Conservation (phyloP, 2,888 invertebrate genomes). For the Diachrysia chrysitis region DNA sequence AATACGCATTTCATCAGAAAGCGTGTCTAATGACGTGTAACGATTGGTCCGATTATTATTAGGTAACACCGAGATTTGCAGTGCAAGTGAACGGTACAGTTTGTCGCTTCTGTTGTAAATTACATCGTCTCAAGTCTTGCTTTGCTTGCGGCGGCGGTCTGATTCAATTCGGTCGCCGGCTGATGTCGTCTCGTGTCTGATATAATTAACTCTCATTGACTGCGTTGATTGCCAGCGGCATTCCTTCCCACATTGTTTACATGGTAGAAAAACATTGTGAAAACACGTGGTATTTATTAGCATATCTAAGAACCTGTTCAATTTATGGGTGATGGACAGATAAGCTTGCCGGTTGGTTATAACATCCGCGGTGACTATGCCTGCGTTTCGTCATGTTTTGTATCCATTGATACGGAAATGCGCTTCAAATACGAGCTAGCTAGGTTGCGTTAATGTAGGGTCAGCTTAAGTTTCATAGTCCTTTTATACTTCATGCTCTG, state of each 20-base stretch:
- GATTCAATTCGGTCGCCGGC: conserved; percentile 53
- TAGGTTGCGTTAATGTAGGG: conserved; percentile 64
- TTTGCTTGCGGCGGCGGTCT: conserved; percentile 63
- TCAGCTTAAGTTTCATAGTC: conserved; percentile 61
- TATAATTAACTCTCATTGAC: conserved; percentile 81
- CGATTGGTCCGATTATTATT: conserved; percentile 70
- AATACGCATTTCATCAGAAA: conserved; percentile 70
- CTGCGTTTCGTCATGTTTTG: conserved; percentile 67
- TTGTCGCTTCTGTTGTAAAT: conserved; percentile 77
- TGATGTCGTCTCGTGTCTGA: conserved; percentile 75
- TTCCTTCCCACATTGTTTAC: conserved; percentile 71
- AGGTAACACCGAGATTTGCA: conserved; percentile 75
- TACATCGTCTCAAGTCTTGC: conserved; percentile 68
- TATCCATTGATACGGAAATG: conserved; percentile 76
- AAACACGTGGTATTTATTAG: conserved; percentile 66
- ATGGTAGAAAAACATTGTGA: conserved; percentile 64
- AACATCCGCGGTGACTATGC: conserved; percentile 62
- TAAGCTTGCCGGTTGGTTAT: conserved; percentile 60
- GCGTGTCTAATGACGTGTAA: conserved; percentile 74
- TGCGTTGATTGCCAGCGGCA: conserved; percentile 66
- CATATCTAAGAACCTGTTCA: conserved; percentile 53
- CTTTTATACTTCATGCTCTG: conserved; percentile 51
- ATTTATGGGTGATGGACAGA: conserved; percentile 51
- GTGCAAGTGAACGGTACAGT: conserved; percentile 74
- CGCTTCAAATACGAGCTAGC: conserved; percentile 61